Evolutionary conservation across 2,888 invertebrate genomes (phyloP), one percentile per base, ranked within the genome.

Genomic region (Nymphalis c-album): DNA sequence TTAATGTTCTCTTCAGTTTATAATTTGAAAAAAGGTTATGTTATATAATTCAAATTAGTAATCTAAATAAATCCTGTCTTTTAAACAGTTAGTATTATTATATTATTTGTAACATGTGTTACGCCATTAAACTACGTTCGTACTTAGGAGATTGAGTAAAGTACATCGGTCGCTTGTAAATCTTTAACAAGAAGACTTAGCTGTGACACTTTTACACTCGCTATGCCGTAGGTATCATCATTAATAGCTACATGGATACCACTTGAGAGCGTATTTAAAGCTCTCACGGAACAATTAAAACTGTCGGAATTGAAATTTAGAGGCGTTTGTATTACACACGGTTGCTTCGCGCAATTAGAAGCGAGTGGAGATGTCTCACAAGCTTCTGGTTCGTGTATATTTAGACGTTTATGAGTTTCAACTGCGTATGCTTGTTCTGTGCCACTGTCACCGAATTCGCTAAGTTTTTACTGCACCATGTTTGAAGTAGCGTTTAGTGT

Each of bases 161-260:
- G 71, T 70, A 73, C 74, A 71, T 68, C 67, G 73, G 74, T 69
- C 71, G 69, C 70, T 74, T 74, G 73, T 80, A 80, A 80, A 80
- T 80, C 80, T 80, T 73, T 64, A 64, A 65, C 71, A 69, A 70
- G 75, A 72, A 76, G 78, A 77, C 78, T 77, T 76, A 77, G 69
- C 74, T 73, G 73, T 75, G 80, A 79, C 80, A 78, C 75, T 76
- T 78, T 77, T 75, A 78, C 77, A 76, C 73, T 75, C 72, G 75
- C 75, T 69, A 74, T 72, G 61, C 67, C 64, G 70, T 67, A 75
- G 71, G 77, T 77, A 76, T 76, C 82, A 85, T 85, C 86, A 82
- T 87, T 87, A 86, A 88, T 88, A 87, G 86, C 79, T 75, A 79
- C 81, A 76, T 74, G 80, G 81, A 81, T 80, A 78, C 82, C 81